Evolutionary conservation across 2,888 invertebrate species (phyloP).

Genomic region (Argyresthia goedartella): DNA sequence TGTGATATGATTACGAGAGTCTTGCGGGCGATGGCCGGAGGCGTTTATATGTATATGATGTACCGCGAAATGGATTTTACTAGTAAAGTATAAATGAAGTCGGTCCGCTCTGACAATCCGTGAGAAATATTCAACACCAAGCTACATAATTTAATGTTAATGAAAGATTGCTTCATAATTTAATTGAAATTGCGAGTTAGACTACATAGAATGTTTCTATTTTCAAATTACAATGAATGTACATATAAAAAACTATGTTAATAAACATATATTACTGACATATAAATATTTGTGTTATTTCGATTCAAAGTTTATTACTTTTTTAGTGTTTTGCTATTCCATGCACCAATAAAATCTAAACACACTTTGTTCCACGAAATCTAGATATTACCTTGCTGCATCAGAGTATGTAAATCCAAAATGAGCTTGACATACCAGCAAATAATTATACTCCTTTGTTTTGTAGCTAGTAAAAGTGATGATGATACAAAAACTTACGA

Average conservation of each 20-base stretch:
- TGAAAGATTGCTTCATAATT: conserved; percentile 40
- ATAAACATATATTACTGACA: conserved; percentile 65
- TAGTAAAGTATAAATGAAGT: conserved; percentile 20
- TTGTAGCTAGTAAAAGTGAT: no score
- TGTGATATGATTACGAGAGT: conserved; percentile 59
- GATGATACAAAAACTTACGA: conserved; percentile 13
- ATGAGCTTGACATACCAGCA: no score
- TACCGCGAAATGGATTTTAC: conserved; percentile 19
- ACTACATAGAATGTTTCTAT: conserved; percentile 61
- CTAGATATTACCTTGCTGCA: no score
- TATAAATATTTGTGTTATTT: conserved; percentile 27
- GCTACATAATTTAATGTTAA: conserved; percentile 48
- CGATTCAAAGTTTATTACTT: background rate
- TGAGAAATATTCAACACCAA: conserved; percentile 46
- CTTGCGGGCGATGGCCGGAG: conserved; percentile 35
- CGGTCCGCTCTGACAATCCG: conserved; percentile 24
- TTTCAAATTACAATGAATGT: conserved; percentile 64
- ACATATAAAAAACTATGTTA: conserved; percentile 60
- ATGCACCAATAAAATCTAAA: no score
- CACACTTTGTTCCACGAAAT: no score
- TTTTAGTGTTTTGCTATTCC: background rate
- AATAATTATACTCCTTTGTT: no score
- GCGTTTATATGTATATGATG: conserved; percentile 37
- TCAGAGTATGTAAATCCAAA: no score
- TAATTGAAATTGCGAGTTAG: conserved; percentile 56